Evolutionary conservation across 1,140 invertebrate genomes (phyloP), one percentile per base, ranked within the genome.

Genomic region (Agraylea sexmaculata): DNA sequence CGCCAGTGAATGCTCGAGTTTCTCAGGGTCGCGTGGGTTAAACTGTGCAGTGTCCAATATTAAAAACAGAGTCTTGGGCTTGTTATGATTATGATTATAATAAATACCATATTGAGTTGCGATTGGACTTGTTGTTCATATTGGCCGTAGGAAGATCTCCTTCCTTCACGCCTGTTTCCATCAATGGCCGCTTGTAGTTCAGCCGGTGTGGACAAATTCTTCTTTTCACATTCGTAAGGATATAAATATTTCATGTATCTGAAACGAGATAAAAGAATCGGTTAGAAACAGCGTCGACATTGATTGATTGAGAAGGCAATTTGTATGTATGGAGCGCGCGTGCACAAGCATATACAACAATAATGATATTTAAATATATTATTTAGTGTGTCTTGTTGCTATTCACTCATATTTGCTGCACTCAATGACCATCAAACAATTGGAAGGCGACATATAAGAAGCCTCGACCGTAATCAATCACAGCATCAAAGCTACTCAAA

Each of bases 231-330:
- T 68, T 99, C 96, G 64, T 94, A 98, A 7, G 94, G 91, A 60
- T 99, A 99, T 23, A 99, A 68, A 68, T 99, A 99, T 64, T 99
- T 99, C 89, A 98, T 98, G 60, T 99, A 99, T 68, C 93, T 98
- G 74, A 13, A 76, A 75, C 56, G 47, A 53, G 53, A 56, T 43
- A 47, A 40, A 46, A 47, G 44, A 25, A 25, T 12, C n/a, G n/a
- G n/a, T n/a, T n/a, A n/a, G n/a, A n/a, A n/a, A n/a, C n/a, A n/a
- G n/a, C n/a, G n/a, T n/a, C n/a, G n/a, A n/a, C n/a, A n/a, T n/a
- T n/a, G n/a, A n/a, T n/a, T n/a, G n/a, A n/a, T n/a, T n/a, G n/a
- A n/a, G n/a, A n/a, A n/a, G n/a, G n/a, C n/a, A n/a, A n/a, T n/a
- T n/a, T n/a, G n/a, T n/a, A n/a, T n/a, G n/a, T n/a, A n/a, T n/a